These are phyloP conservation scores for Diloba caeruleocephala DNA, from an alignment of 2,888 invertebrate genomes.

Conservation along the genomic window DNA sequence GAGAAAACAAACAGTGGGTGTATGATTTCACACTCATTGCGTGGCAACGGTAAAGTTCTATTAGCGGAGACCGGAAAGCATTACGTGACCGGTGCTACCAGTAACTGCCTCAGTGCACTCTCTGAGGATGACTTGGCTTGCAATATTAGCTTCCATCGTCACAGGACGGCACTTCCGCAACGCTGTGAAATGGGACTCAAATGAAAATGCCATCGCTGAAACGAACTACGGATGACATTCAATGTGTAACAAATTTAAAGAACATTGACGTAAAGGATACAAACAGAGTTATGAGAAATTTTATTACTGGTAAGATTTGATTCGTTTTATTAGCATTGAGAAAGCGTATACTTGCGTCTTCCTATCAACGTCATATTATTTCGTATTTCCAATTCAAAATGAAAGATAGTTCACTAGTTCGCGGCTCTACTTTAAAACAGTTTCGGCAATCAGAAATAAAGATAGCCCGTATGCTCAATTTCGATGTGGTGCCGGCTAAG, in stretches of 20 bases:
- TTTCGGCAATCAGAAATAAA: conserved; percentile 12
- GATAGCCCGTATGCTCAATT: no score
- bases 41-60: conserved; percentile 71
- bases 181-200: conserved; percentile 32
- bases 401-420: no score
- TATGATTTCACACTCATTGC: conserved; percentile 31
- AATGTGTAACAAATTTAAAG: conserved; percentile 5
- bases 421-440: no score
- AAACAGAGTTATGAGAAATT: conserved; percentile 26
- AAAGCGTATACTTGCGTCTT: conserved; percentile 18
- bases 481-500: no score
- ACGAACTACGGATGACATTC: conserved; percentile 6
- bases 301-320: conserved; percentile 20
- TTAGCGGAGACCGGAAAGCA: conserved; percentile 74
- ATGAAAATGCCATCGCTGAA: conserved; percentile 33
- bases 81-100: conserved; percentile 70
- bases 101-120: conserved; percentile 58
- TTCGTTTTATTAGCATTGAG: conserved; percentile 33
- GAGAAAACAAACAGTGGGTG: conserved; percentile 40
- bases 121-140: conserved; percentile 49
- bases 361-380: not conserved
- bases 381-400: no score
- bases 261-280: conserved; percentile 39
- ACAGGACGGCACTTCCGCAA: conserved; percentile 41
- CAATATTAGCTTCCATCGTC: conserved; percentile 48